Evolutionary conservation across 2,888 invertebrate genomes (phyloP).

Genomic region (Lithophane ornitopus): DNA sequence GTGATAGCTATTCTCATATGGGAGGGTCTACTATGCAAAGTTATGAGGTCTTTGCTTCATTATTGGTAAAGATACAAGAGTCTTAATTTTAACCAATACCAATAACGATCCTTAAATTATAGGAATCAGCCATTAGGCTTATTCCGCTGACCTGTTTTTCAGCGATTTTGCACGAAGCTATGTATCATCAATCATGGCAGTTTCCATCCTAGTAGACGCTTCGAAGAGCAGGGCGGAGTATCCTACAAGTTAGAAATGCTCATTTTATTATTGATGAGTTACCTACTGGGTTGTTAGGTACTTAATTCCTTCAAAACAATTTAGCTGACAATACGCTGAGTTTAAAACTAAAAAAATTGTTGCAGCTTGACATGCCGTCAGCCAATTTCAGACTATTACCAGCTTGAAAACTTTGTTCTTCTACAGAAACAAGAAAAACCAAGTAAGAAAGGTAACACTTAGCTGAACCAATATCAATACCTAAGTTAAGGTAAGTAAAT

Average conservation of each 20-base stretch:
- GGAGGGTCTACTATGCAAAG: too few species aligned
- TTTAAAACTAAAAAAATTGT: neutral
- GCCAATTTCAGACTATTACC: neutral
- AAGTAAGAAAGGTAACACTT: neutral
- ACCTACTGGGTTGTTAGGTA: neutral
- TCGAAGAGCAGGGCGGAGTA: neutral
- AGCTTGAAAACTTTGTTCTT: neutral
- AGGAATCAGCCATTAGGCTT: too few species aligned
- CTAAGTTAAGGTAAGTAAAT: neutral
- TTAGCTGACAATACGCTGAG: neutral
- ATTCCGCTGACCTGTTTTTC: conserved; percentile 3
- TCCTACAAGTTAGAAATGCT: conserved; percentile 1
- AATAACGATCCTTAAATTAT: too few species aligned
- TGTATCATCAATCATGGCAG: neutral
- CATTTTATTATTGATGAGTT: neutral
- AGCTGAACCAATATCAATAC: neutral
- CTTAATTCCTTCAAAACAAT: neutral
- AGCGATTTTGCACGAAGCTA: neutral
- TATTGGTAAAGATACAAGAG: too few species aligned
- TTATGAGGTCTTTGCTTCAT: too few species aligned
- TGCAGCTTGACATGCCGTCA: neutral
- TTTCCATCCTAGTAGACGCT: neutral
- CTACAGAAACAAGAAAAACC: neutral
- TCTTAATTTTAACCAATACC: too few species aligned
- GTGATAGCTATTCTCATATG: too few species aligned